Base-by-base conservation (phyloP, 2,113 vertebrate genomes). In the Neogobius melanostomus region DNA sequence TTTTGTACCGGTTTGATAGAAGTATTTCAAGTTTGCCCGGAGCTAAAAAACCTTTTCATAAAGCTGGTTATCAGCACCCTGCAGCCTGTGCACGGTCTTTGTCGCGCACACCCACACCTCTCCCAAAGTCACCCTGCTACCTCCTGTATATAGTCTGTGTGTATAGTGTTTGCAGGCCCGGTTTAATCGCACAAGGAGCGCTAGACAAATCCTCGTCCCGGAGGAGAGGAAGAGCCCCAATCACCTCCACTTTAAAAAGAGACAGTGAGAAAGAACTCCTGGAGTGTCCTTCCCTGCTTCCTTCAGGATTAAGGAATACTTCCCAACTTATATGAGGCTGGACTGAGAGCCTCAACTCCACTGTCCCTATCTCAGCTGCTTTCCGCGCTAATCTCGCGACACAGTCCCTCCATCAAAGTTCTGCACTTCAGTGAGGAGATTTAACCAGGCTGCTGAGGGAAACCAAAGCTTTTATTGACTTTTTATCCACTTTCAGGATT, bases 41-140 rank as follows among this genome's bases (percentile, higher is more conserved):
- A 56, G 61, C 64, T 64, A 52, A 36, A 67, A 45, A 66, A n/a
- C 51, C 47, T 47, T 56, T 48, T 66, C 11, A 21, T 15, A 66
- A 16, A 68, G 65, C 66, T 64, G 64, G 71, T 82, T 85, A 82
- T 82, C 74, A 77, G 76, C 57, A 61, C 15, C 65, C 36, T 57
- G 17, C 81, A 81, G 80, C 52, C 74, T 11, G 46, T 43, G 14
- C 43, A 67, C 59, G 43, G 45, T 49, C 52, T 77, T 47, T 72
- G 53, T 73, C 71, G 54, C 46, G 14, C 48, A 66, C 68, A 11
- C 46, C 51, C 63, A 73, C 66, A 81, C 66, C 75, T 81, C 67
- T n/a, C 49, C 69, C 66, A 84, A 84, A 77, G 82, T 75, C 72
- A 76, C 47, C 61, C 57, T 53, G 42, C 68, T 7, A 17, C 2